Base-by-base conservation (phyloP, 2,888 invertebrate genomes). In the Hydrotaea cyrtoneurina region DNA sequence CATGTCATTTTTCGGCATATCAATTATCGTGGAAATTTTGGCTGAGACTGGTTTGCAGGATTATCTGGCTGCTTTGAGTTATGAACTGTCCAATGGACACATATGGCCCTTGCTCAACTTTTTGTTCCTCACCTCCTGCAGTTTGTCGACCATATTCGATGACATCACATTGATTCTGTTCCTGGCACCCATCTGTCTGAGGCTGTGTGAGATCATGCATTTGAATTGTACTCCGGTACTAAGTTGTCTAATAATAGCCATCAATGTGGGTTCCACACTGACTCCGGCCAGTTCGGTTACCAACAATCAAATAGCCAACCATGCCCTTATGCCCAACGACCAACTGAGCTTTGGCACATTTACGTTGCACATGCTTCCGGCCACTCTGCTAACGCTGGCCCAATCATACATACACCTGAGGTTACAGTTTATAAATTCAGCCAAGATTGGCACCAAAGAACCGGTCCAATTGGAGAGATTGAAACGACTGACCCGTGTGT, bases 71-170 rank as follows among this genome's bases (percentile, higher is more conserved):
- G 86, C 87, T 5, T 19, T 73, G 8, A 57, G 72, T 5, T 88
- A 86, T 62, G 77, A 87, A 50, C 4, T 83, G 15, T 76, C 86
- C 17, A 86, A 88, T 66, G 88, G 88, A 0, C 88, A 88, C 23
- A 86, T 88, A 21, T 88, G 88, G 88, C 88, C 88, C 8, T 77
- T 87, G 74, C 36, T 88, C 1, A 85, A 87, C 19, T 57, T 71
- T 15, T 5, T 87, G 1, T 75, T 83, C 0, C 11, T 83, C 21
- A 17, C 74, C 4, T 50, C 83, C 0, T 50, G 66, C 0, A 0
- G 83, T 0, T 19, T 80, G 0, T 69, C 86, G 0, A 72, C 66
- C 8, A 4, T 86, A 0, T 76, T 87, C n/a, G 85, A 86, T 69
- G 86, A 78, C 15, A 82, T 87, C n/a, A 19, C 83, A 0, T 21